phyloP scores from a whole-genome alignment of 2,888 invertebrate species.

The Phengaris alcon region DNA sequence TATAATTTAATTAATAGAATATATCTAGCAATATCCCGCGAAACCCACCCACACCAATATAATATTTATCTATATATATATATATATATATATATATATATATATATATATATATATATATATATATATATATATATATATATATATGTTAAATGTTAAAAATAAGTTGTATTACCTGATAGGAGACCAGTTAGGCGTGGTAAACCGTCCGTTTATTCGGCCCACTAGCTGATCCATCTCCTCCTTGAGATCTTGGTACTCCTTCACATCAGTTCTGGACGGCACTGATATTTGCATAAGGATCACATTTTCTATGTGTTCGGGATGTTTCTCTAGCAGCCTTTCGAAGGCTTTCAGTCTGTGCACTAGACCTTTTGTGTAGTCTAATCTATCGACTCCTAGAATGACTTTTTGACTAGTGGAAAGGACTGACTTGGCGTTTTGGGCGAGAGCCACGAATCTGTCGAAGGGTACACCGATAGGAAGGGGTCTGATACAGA shows the following conservation, averaged over 20 bases:
- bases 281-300: slow-evolving; percentile 93
- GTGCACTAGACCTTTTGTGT: slow-evolving; percentile 93
- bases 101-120: too few species aligned
- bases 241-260: slow-evolving; percentile 93
- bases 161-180: slow-evolving; percentile 76
- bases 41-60: too few species aligned
- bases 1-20: too few species aligned
- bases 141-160: too few species aligned
- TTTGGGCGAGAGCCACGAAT: slow-evolving; percentile 89
- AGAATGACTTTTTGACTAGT: slow-evolving; percentile 89
- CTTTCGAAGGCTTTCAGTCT: slow-evolving; percentile 89
- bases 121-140: too few species aligned
- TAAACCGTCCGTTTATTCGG: slow-evolving; percentile 92
- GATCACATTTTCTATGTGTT: slow-evolving; percentile 89
- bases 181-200: slow-evolving; percentile 95
- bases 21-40: too few species aligned
- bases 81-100: too few species aligned
- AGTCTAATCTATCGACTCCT: slow-evolving; percentile 93
- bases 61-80: too few species aligned
- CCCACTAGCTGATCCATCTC: slow-evolving; percentile 94
- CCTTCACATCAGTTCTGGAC: slow-evolving; percentile 92
- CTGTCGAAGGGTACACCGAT: slow-evolving; percentile 94
- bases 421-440: slow-evolving; percentile 82
- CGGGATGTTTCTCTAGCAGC: slow-evolving; percentile 89
- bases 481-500: slow-evolving; percentile 89